Conservation (phyloP, 2,888 invertebrate species). For the Chymomyza procnemis region DNA sequence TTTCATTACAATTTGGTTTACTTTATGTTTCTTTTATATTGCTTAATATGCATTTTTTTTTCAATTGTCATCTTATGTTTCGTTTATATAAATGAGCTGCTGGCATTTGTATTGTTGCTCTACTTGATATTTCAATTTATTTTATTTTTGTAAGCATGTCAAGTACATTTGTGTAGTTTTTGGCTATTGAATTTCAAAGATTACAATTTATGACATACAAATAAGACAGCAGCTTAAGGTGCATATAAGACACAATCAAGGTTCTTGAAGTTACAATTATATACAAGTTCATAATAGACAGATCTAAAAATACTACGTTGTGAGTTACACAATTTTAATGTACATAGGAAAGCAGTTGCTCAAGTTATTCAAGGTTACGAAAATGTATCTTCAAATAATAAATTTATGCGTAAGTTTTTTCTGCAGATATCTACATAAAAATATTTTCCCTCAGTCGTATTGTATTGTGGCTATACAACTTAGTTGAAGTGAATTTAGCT, state of each 20-base stretch:
- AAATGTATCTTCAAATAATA: no score
- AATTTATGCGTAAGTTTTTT: no score
- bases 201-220: neutral
- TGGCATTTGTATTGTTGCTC: neutral
- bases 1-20: neutral
- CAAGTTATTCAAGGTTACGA: no score
- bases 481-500: no score
- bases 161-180: neutral
- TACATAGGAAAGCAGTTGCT: no score
- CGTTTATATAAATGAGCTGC: neutral
- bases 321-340: no score
- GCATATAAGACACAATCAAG: neutral
- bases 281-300: neutral
- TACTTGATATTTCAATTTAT: neutral
- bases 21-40: neutral
- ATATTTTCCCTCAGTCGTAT: no score
- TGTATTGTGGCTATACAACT: no score
- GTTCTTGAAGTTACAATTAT: neutral
- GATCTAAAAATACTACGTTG: no score
- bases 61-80: neutral
- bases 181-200: neutral
- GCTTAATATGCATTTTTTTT: neutral
- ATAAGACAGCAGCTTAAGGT: neutral
- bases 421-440: no score
- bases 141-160: neutral